Evolutionary conservation across 2,888 invertebrate genomes (phyloP), one percentile per base, ranked within the genome.

Genomic region (Yponomeuta cagnagella): DNA sequence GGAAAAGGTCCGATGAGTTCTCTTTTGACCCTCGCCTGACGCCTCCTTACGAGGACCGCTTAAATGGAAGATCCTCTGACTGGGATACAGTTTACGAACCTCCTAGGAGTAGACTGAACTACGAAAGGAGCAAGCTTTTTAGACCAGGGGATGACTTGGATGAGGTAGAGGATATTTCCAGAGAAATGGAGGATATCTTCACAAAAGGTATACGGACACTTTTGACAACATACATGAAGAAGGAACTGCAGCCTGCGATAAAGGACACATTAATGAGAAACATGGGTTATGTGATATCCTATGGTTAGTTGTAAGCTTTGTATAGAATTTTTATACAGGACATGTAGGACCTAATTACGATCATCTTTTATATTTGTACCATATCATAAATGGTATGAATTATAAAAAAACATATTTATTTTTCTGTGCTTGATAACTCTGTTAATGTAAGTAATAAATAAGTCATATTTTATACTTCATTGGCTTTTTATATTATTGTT

Each of bases 191-290:
- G 80, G 96, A 96, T 76, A 95, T 97, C 67, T 97, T 97, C 78
- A 93, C 97, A 0, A 95, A 95, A 84, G 96, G 97, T n/a, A 96
- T 97, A 67, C 93, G 96, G 75, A 95, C 96, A 23, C 93, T 97
- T 68, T 83, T 97, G 66, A 96, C 96, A 0, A 95, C 95, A 43
- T 97, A 97, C 77, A 96, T 97, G 95, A 96, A 97, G 81, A 95
- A 95, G 75, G 96, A 96, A 78, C 83, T 97, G 69, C 96, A 97
- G 78, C 96, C 96, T 10, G 96, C 97, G 63, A 96, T 97, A 71
- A 96, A 96, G 81, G 97, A 97, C 79, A 96, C 97, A 0, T 88
- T 97, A 48, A 96, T 97, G 97, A 93, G 96, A 74, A 96, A 96
- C 81, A 95, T 97, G 95, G 97, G 97, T 8, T 97, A 97, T 82